Percentiles rank a stretch among this genome's conserved stretches.
These are phyloP conservation scores for Neosilurus hyrtlii DNA, from an alignment of 2,797 vertebrate genomes.

Conservation along the genomic window DNA sequence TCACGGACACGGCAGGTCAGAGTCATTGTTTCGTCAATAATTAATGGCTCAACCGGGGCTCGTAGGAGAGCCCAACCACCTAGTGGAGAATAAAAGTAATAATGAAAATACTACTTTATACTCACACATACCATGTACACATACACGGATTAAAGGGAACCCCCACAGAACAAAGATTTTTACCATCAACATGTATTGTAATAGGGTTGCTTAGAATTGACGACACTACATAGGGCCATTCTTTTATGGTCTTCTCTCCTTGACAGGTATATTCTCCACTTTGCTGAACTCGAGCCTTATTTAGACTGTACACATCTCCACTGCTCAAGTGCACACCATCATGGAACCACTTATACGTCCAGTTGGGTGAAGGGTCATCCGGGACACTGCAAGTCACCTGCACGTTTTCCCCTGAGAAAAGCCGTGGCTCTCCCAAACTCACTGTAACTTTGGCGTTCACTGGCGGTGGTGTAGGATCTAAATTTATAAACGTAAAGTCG, in stretches of 20 bases:
- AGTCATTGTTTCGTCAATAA: conserved; percentile 56
- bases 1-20: conserved; percentile 61
- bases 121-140: background rate
- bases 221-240: conserved; percentile 41
- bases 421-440: conserved; percentile 1
- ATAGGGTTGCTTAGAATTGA: conserved; percentile 56
- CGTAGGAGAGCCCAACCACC: conserved; percentile 67
- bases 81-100: conserved; percentile 37
- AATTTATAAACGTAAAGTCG: background rate
- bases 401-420: conserved; percentile 63
- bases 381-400: conserved; percentile 62
- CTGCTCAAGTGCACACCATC: conserved; percentile 31
- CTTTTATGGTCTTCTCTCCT: conserved; percentile 42
- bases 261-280: conserved; percentile 65
- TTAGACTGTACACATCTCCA: background rate
- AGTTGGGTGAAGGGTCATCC: conserved; percentile 28
- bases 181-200: conserved; percentile 65
- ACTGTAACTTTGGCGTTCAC: conserved; percentile 45
- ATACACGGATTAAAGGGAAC: background rate
- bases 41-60: conserved; percentile 24
- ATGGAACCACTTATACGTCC: conserved; percentile 66
- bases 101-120: background rate
- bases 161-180: conserved; percentile 10
- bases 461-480: background rate
- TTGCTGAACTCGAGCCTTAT: conserved; percentile 6